Conservation (phyloP, 2,888 invertebrate genomes). For the Trissolcus japonicus region DNA sequence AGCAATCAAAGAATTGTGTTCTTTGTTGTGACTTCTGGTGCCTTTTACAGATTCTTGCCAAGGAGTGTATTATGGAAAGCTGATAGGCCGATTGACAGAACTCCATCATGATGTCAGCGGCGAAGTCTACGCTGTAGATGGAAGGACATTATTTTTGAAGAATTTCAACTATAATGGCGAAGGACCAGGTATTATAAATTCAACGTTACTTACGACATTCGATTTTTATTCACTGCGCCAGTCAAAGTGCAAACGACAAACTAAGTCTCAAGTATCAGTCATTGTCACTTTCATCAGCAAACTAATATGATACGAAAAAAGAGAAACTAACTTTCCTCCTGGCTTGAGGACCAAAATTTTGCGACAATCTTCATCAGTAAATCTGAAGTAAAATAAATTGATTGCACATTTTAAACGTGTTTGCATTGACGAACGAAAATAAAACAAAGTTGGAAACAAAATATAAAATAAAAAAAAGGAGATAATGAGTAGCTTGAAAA, state of each 20-base stretch:
- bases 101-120: conserved; percentile 91
- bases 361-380: too few relatives aligned
- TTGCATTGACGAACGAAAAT: too few relatives aligned
- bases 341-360: too few relatives aligned
- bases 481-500: background rate
- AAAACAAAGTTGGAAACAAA: background rate
- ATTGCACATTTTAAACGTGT: too few relatives aligned
- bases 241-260: too few relatives aligned
- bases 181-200: conserved; percentile 83
- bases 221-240: background rate
- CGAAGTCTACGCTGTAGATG: conserved; percentile 91
- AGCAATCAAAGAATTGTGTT: too few relatives aligned
- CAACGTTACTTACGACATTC: background rate
- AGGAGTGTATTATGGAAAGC: conserved; percentile 85
- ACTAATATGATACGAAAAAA: conserved; percentile 38
- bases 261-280: too few relatives aligned
- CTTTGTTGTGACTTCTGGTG: background rate
- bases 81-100: conserved; percentile 86
- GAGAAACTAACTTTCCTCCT: conserved; percentile 5
- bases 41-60: conserved; percentile 69
- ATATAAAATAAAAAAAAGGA: background rate
- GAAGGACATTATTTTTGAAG: conserved; percentile 89
- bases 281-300: conserved; percentile 47
- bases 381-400: too few relatives aligned
- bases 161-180: conserved; percentile 94